Evolutionary conservation across 2,797 vertebrate genomes (phyloP), one percentile per base, ranked within the genome.

Genomic region (Macrochelys suwanniensis): DNA sequence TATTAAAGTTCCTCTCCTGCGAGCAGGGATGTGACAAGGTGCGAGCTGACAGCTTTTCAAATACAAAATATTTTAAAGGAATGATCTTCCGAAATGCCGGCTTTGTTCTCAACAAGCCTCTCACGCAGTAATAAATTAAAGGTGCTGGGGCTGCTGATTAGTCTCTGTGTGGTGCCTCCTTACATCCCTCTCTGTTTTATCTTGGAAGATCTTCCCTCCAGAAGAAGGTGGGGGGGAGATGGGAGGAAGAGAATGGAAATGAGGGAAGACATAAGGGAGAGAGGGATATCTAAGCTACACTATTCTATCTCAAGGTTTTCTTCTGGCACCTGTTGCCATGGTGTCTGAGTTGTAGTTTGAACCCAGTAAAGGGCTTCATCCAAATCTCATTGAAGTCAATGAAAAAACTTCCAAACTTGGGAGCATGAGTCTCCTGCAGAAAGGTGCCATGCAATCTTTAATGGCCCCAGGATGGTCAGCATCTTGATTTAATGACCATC

Each of bases 1-100:
- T 97, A 98, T 98, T 97, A 97, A 98, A 97, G 97, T 96, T 89
- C 87, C 91, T 97, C 96, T 97, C 93, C 96, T 95, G 96, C 93
- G 94, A 97, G 93, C 26, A 49, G 93, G 93, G 93, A 92, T 93
- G 91, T 96, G 95, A 93, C 97, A 97, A 98, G 97, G 97, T 98
- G 96, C 86, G 95, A 93, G 90, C 94, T 53, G 93, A 98, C 97
- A 98, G 97, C 93, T 97, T 97, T 97, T 98, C 97, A 97, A 95
- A 97, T 94, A 96, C 97, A 84, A 97, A 96, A 86, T 96, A 96
- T 96, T 96, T 96, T 93, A 92, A 89, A 85, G 90, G 89, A 92
- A 74, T 90, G 91, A 93, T 96, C 93, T 96, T 68, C 81, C 12
- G 65, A 96, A 97, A 97, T 97, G 94, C 81, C 94, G 92, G 88